Evolutionary conservation across 2,888 invertebrate species (phyloP).

Genomic region (Atethmia centrago): DNA sequence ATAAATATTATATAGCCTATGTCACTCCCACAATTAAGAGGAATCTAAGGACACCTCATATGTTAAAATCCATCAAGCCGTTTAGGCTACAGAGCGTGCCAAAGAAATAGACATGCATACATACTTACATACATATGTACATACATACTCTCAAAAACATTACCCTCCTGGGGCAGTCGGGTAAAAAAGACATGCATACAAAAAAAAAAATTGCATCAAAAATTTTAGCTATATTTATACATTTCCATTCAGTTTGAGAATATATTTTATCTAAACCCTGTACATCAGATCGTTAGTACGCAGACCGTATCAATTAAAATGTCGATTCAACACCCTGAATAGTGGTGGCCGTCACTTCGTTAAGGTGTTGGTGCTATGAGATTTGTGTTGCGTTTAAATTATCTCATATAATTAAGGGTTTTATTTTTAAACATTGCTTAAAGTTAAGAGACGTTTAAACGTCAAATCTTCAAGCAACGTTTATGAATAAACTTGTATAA

Average conservation of each 20-base stretch:
- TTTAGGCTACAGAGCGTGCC: too few species aligned
- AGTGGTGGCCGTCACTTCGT: conserved; percentile 59
- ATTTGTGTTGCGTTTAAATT: neutral
- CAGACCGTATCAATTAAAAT: conserved; percentile 76
- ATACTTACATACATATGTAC: too few species aligned
- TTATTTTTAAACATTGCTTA: neutral
- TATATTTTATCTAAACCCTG: conserved; percentile 57
- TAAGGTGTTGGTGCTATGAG: conserved; percentile 47
- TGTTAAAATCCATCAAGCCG: too few species aligned
- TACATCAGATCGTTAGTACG: conserved; percentile 66
- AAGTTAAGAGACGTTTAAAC: neutral
- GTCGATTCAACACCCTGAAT: conserved; percentile 71
- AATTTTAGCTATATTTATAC: conserved; percentile 26
- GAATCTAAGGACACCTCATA: too few species aligned
- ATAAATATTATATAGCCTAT: too few species aligned
- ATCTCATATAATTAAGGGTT: neutral
- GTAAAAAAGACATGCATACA: too few species aligned
- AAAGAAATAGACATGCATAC: too few species aligned
- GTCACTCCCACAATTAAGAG: too few species aligned
- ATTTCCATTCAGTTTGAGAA: conserved; percentile 27
- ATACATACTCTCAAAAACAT: too few species aligned
- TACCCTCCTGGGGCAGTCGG: too few species aligned
- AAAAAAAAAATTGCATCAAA: neutral
- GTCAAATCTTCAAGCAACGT: neutral
- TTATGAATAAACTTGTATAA: too few species aligned